Evolutionary conservation across 2,113 vertebrate genomes (phyloP), one percentile per base, ranked within the genome.

Genomic region (Hirundichthys speculiger): DNA sequence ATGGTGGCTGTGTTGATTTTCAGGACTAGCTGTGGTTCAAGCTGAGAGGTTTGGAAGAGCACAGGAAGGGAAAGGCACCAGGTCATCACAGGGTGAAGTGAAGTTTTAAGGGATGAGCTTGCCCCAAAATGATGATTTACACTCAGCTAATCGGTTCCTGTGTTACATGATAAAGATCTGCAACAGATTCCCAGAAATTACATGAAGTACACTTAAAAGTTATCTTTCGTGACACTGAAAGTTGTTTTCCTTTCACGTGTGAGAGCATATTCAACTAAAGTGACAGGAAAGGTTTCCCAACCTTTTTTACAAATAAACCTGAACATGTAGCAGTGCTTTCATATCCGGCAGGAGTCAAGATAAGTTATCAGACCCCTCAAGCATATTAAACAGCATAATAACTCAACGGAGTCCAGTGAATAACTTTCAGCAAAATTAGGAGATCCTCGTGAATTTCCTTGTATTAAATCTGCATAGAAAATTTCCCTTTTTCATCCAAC

Each of bases 11-110:
- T 66, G 61, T 73, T 64, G 34, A 13, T 64, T 84, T 13, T 75
- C 19, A 34, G 47, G 50, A 54, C 21, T 56, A 48, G 3, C 41
- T 58, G 58, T 38, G 51, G 62, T 34, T 82, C 50, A 60, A 27
- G 52, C 43, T 34, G 34, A 59, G 52, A 73, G 65, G 73, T 46
- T 65, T 21, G 66, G 49, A 54, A 66, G 24, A 51, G 49, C 12
- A 59, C 19, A 46, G 18, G 43, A 30, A 34, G 51, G 48, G 58
- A 51, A 83, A 89, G 77, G 81, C 73, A 83, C 81, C 59, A 72
- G 59, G 75, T 80, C 21, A 41, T 16, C 45, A 14, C 45, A 25
- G 56, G 61, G 27, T 46, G 11, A 62, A 27, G 51, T 42, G 42
- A 24, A n/a, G 4, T 14, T 12, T 41, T 54, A 15, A n/a, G n/a